Percentiles rank a stretch among this genome's conserved stretches.
These are phyloP conservation scores for Agrotis puta DNA, from an alignment of 2,888 invertebrate species.

Conservation along the genomic window DNA sequence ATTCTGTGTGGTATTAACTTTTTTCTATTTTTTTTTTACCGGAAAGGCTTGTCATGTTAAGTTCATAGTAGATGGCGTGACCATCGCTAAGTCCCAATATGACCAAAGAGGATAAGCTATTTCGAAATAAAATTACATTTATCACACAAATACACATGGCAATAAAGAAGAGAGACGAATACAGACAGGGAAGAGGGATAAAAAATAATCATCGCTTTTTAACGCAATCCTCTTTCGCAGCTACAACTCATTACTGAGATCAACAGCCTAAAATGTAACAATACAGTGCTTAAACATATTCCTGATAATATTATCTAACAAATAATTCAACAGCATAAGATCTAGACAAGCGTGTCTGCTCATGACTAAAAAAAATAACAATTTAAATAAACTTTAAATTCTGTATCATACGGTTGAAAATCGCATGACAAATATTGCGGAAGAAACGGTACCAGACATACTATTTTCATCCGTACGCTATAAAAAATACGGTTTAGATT, in stretches of 20 bases:
- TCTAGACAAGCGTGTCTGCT: conserved; percentile 42
- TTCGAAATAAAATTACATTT: no score
- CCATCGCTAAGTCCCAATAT: no score
- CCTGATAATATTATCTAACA: conserved; percentile 35
- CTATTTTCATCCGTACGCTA: neutral
- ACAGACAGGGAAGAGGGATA: no score
- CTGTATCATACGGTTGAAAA: neutral
- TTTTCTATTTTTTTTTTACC: neutral
- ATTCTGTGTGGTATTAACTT: neutral
- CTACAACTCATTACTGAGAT: conserved; percentile 13
- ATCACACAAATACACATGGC: no score
- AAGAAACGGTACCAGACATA: neutral
- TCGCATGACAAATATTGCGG: neutral
- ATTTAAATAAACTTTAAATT: neutral
- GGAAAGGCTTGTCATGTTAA: no score
- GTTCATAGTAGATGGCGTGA: no score
- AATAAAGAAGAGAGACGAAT: no score
- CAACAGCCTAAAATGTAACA: conserved; percentile 42
- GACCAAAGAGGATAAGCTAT: no score
- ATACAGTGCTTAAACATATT: conserved; percentile 44
- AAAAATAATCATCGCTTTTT: conserved; percentile 25
- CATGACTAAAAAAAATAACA: neutral
- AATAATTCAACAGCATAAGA: conserved; percentile 38
- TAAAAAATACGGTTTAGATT: neutral
- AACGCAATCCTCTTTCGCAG: conserved; percentile 11